Evolutionary conservation across 1,140 invertebrate genomes (phyloP), one percentile per base, ranked within the genome.

Genomic region (Metopolophium dirhodum): DNA sequence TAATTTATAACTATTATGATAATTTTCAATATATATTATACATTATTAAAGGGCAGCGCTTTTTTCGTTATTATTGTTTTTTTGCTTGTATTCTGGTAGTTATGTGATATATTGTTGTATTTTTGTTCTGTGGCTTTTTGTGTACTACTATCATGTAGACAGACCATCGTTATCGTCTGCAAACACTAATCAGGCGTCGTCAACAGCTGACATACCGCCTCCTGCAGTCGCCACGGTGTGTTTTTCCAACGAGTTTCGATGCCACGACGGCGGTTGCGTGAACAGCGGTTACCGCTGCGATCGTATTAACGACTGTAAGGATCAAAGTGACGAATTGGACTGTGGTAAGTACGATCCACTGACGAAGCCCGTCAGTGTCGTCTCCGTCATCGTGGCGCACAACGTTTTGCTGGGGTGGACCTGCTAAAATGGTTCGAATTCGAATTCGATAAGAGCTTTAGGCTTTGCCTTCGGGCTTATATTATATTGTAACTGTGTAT

Each of bases 321-420:
- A 97, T 95, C 96, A 96, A 68, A 97, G 96, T 95, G 98, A 98
- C 95, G 98, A 98, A 95, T 95, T 97, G 95, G 97, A 97, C 95
- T 98, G 98, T 96, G 96, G 89, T 93, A 93, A 88, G 87, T 93
- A 87, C 83, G 30, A 37, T 11, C 7, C 45, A 47, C 26, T 47
- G 85, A 77, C 87, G 49, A n/a, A 45, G n/a, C 47, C 20, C n/a
- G 87, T n/a, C 47, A 9, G 61, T n/a, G 61, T n/a, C 86, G 47
- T 47, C 45, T 47, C 35, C 23, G 87, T 45, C 26, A 30, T n/a
- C 57, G 30, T 87, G 23, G 93, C 83, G 26, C 23, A 49, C 86
- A 41, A 68, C 22, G 41, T 94, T 90, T 23, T 37, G 90, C 68
- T 85, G 3, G 85, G 26, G 18, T 26, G 47, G 45, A 87, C 85